Base-by-base conservation (phyloP, 2,888 invertebrate genomes). In the Tinea pellionella region DNA sequence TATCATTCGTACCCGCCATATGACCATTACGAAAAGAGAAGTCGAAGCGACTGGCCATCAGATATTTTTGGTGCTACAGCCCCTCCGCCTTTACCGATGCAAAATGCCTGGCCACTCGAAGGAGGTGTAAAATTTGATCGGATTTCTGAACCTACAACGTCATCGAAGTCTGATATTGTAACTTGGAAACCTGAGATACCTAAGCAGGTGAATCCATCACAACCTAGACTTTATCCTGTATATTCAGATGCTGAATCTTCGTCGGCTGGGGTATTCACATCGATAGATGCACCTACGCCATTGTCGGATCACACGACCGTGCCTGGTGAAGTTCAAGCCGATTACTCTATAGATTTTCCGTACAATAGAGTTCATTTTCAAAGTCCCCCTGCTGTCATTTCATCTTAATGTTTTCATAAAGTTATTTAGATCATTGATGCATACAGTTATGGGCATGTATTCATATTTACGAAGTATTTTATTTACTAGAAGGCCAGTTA, bases 1-100 rank as follows among this genome's bases (percentile, higher is more conserved):
- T 94, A 94, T 73, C 91, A 92, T 63, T 74, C 89, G 2, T 87
- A 89, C 61, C 88, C 86, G 66, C 65, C 79, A 11, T 78, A 84
- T 64, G 85, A 85, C n/a, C 80, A 84, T 66, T 82, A 77, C 60
- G 88, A 88, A 63, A 85, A 80, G 65, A 68, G 88, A 63, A 82
- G 83, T 63, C 70, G 73, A 9, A 72, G 76, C 37, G 73, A 77
- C 63, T 82, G 80, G 80, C 72, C 73, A 0, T 65, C 73, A 66
- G 75, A 69, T 18, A 71, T 67, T 0, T 80, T 85, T 79, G 72
- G 88, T 65, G 68, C 74, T 0, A 74, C 74, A 0, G 65, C 75
- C 0, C 71, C 77, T 1, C 77, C 77, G 1, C 59, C 73, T 0
- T 66, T 73, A 66, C 64, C 75, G 6, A 68, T 64, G 32, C 73